phyloP scores from a whole-genome alignment of 2,797 vertebrate species.

The Numenius phaeopus region DNA sequence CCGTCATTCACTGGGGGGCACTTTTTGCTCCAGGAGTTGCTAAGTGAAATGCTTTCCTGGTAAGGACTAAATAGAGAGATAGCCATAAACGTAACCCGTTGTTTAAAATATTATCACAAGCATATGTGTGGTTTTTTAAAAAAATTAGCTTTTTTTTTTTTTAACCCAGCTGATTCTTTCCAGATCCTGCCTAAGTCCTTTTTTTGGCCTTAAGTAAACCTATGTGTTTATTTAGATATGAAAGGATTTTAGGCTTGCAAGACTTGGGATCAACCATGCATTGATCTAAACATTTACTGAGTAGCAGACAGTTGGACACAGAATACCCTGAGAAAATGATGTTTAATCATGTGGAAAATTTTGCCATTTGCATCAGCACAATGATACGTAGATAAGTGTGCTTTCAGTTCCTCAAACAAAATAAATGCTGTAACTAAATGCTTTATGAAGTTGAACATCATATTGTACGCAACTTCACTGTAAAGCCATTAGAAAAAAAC shows the following conservation, averaged over 20 bases:
- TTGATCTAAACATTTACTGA: conserved; percentile 62
- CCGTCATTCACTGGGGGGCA: neutral
- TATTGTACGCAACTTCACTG: conserved; percentile 62
- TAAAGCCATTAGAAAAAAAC: conserved; percentile 66
- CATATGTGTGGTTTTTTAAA: neutral
- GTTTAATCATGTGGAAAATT: conserved; percentile 81
- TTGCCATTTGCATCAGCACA: conserved; percentile 82
- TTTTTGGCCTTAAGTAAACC: conserved; percentile 21
- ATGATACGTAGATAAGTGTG: conserved; percentile 78
- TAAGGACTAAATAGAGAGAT: conserved; percentile 45
- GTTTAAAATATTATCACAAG: conserved; percentile 37
- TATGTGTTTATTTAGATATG: conserved; percentile 41
- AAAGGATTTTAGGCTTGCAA: conserved; percentile 32
- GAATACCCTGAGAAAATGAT: conserved; percentile 79
- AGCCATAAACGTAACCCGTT: accelerated
- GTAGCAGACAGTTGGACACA: conserved; percentile 61
- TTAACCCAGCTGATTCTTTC: conserved; percentile 3
- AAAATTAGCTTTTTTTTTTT: neutral
- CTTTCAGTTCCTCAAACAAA: conserved; percentile 84
- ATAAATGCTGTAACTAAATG: conserved; percentile 72
- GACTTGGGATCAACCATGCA: conserved; percentile 26
- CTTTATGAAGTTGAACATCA: conserved; percentile 78
- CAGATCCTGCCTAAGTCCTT: neutral
- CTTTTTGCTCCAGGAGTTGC: conserved; percentile 22
- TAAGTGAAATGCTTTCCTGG: neutral